A percentile compares a stretch with the other conserved stretches of the same genome.
Evolutionary conservation across 2,113 vertebrate genomes (phyloP).

Genomic region (Cygnus atratus): DNA sequence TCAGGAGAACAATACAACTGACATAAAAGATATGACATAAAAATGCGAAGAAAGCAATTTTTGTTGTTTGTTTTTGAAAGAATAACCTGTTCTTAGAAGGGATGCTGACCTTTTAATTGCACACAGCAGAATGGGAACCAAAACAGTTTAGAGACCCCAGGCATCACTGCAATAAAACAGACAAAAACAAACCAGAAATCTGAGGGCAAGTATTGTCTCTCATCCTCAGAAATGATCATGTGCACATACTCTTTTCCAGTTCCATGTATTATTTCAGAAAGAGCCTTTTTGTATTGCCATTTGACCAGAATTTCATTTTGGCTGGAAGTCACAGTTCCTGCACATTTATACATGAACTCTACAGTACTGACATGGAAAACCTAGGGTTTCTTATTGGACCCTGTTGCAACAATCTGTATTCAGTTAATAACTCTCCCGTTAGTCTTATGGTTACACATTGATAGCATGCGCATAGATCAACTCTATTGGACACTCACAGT

Average conservation of each 20-base stretch:
- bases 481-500: not conserved
- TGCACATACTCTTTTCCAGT: not conserved
- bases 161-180: accelerated
- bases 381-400: not conserved
- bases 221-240: not conserved
- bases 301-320: not conserved
- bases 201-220: not conserved
- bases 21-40: not conserved
- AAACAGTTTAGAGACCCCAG: not conserved
- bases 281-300: not conserved
- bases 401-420: not conserved
- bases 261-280: not conserved
- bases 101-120: not conserved
- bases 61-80: not conserved
- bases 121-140: not conserved
- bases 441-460: not conserved
- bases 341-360: not conserved
- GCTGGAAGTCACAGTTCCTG: not conserved
- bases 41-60: not conserved
- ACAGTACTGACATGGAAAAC: not conserved
- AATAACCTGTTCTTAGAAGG: not conserved
- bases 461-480: not conserved
- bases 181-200: not conserved
- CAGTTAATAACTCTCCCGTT: not conserved
- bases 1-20: not conserved